Conservation (phyloP, 1,140 invertebrate genomes). For the Zaprionus africanus region DNA sequence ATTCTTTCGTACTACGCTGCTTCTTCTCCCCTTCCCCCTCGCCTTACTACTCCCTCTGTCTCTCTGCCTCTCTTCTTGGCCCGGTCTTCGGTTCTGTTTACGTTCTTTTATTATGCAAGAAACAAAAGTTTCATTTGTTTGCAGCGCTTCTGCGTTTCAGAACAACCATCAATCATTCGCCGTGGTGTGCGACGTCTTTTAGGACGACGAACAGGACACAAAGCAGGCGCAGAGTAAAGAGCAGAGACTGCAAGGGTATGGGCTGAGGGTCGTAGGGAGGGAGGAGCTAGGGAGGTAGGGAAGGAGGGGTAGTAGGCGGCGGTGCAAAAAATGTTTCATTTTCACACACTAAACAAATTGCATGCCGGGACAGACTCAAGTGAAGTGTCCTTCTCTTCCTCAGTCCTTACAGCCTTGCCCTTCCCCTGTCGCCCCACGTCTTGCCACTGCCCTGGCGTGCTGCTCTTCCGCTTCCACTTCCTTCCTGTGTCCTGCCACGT, state of each 20-base stretch:
- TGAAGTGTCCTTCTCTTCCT: constrained; percentile 39
- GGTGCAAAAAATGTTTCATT: constrained; percentile 76
- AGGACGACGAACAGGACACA: constrained; percentile 37
- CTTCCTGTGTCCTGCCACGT: constrained; percentile 24
- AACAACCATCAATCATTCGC: constrained; percentile 81
- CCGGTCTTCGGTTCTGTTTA: constrained; percentile 44
- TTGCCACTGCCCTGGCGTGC: background rate
- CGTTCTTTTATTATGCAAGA: constrained; percentile 83
- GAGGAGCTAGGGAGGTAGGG: background rate
- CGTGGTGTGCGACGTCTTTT: constrained; percentile 76
- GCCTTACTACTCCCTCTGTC: background rate
- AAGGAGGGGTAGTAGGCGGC: constrained; percentile 1
- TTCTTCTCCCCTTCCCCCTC: constrained; percentile 1
- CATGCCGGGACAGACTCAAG: constrained; percentile 63
- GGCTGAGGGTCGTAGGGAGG: background rate
- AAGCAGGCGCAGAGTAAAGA: constrained; percentile 28
- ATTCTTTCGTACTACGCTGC: constrained; percentile 49
- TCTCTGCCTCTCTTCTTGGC: constrained; percentile 6
- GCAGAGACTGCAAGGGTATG: background rate
- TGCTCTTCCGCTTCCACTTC: background rate
- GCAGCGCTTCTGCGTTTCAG: constrained; percentile 69
- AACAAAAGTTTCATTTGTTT: constrained; percentile 83
- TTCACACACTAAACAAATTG: constrained; percentile 82
- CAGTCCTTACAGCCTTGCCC: background rate
- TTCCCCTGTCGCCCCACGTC: background rate